Conservation (phyloP, 1,140 invertebrate species). For the Chelonus insularis region DNA sequence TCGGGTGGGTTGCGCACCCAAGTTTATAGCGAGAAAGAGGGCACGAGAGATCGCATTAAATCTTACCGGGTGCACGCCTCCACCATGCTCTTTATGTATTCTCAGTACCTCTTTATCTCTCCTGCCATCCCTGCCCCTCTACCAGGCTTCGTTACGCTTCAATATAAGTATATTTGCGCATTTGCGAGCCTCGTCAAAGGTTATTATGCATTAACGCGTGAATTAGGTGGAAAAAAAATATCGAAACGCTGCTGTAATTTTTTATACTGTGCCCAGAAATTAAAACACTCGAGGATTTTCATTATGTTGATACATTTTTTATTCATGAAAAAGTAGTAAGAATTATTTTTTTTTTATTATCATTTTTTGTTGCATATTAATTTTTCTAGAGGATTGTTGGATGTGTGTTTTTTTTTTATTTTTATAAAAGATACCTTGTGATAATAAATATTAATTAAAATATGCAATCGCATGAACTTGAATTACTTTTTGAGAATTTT, state of each 20-base stretch:
- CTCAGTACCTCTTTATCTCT: constrained; percentile 25
- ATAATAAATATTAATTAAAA: too few species aligned
- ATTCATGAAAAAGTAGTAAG: too few species aligned
- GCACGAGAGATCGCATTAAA: constrained; percentile 50
- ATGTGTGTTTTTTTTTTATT: too few species aligned
- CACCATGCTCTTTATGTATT: too few species aligned
- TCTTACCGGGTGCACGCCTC: constrained; percentile 51
- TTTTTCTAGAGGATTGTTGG: too few species aligned
- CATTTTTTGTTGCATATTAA: too few species aligned
- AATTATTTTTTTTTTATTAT: too few species aligned
- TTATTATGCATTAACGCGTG: constrained; percentile 3
- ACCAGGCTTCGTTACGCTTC: constrained; percentile 25
- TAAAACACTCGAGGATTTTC: background rate
- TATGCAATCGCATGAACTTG: too few species aligned
- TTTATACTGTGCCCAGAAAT: background rate
- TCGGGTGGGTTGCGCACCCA: constrained; percentile 6
- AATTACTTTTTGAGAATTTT: too few species aligned
- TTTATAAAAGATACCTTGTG: too few species aligned
- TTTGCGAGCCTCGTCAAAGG: background rate
- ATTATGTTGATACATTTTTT: too few species aligned
- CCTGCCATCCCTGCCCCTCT: constrained; percentile 7
- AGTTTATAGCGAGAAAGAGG: constrained; percentile 13
- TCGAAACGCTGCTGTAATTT: background rate
- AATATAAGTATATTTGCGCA: constrained; percentile 11
- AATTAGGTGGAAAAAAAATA: background rate